A percentile compares a stretch with the other conserved stretches of the same genome.
phyloP scores from a whole-genome alignment of 2,797 vertebrate species.

The Sciurus vulgaris region DNA sequence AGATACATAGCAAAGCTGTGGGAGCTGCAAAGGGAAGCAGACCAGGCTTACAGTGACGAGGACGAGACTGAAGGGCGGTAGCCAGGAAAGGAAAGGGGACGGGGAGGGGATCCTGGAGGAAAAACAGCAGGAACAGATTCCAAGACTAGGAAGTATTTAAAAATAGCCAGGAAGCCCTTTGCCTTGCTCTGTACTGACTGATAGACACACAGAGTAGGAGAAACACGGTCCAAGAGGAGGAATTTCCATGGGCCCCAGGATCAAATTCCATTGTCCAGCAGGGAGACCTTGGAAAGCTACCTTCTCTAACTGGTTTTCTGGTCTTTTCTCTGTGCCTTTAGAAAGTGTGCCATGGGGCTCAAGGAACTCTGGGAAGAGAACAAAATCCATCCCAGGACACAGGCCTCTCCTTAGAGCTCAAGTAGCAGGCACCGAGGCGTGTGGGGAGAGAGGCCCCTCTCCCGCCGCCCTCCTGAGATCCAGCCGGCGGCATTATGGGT shows the following conservation, averaged over 20 bases:
- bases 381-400: slow-evolving; percentile 63
- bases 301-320: background rate
- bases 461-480: background rate
- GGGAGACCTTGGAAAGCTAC: background rate
- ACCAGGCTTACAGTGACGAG: background rate
- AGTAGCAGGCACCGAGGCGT: background rate
- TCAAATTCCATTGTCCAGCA: background rate
- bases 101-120: background rate
- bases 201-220: background rate
- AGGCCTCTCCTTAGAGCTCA: background rate
- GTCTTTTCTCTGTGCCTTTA: background rate
- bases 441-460: background rate
- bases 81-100: background rate
- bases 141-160: background rate
- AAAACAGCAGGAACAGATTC: background rate
- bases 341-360: background rate
- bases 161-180: background rate
- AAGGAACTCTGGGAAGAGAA: slow-evolving; percentile 66
- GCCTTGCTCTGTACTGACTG: background rate
- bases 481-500: background rate
- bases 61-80: background rate
- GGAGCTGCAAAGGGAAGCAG: background rate
- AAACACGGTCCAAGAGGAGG: background rate
- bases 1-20: background rate
- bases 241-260: background rate